Evolutionary conservation across 2,888 invertebrate species (phyloP), one percentile per base, ranked within the genome.

Genomic region (Caradrina clavipalpis): DNA sequence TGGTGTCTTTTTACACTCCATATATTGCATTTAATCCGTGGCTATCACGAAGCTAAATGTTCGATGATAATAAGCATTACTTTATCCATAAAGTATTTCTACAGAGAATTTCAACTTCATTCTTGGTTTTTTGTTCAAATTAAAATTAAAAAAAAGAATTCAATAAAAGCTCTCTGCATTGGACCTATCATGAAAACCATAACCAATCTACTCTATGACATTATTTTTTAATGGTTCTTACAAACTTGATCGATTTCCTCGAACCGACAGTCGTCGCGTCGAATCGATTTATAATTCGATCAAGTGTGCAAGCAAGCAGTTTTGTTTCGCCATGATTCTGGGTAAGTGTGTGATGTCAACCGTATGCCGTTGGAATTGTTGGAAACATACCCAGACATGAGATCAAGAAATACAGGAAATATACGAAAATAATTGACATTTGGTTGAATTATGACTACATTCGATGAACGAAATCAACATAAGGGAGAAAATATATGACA

Each of bases 261-360:
- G 0, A 39, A 31, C 35, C 13, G 17, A 61, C n/a, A n/a, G n/a
- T n/a, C n/a, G n/a, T n/a, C n/a, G n/a, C 1, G 1, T 21, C 45
- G 0, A 39, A 31, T 45, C 13, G 17, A 61, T 0, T 15, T 15
- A 39, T n/a, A 51, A 19, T 45, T 56, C 31, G 50, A 76, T 50
- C 35, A 60, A 76, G 50, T 39, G 7, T 55, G 22, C 17, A 56
- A 26, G 17, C 7, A 68, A 60, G 59, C 57, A 60, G 13, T 19
- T 51, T 26, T 55, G 26, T 53, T 31, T 47, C 11, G n/a, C 61
- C 70, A 82, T 69, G 75, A 64, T 69, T 54, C 51, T 71, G 53
- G 75, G 75, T 69, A 35, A 73, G 72, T 76, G 78, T 75, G 78
- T 31, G 65, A 69, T 76, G 73, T 65, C 81, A 66, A 39, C 61